Percentiles rank a stretch among this genome's conserved stretches.
These are phyloP conservation scores for Pipistrellus pipistrellus DNA, from an alignment of 2,797 vertebrate genomes.

Conservation along the genomic window DNA sequence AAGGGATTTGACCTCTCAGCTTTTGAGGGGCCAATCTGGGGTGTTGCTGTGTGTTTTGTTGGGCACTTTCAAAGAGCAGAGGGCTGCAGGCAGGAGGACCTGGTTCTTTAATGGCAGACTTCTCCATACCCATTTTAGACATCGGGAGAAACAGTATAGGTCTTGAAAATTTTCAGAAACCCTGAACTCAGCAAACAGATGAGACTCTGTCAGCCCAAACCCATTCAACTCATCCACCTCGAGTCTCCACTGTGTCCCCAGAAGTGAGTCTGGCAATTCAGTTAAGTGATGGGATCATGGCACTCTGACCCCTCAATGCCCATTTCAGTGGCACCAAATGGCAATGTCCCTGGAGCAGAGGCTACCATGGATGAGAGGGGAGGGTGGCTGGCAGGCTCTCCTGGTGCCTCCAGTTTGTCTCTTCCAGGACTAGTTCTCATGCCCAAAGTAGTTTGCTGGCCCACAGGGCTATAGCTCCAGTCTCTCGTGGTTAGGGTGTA, in stretches of 20 bases:
- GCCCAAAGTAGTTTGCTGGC: slow-evolving; percentile 49
- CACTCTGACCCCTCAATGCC: not conserved
- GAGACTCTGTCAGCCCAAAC: not conserved
- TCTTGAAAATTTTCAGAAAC: not conserved
- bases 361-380: not conserved
- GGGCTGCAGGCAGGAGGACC: not conserved
- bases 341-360: not conserved
- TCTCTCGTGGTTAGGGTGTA: slow-evolving; percentile 74
- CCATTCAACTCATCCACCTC: not conserved
- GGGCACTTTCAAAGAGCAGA: not conserved
- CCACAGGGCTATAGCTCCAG: slow-evolving; percentile 64
- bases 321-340: not conserved
- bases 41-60: not conserved
- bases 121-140: not conserved
- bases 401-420: slow-evolving; percentile 49
- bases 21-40: not conserved
- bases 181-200: not conserved
- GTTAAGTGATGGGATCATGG: not conserved
- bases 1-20: not conserved
- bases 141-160: not conserved
- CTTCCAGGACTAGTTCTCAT: slow-evolving; percentile 77
- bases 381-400: not conserved
- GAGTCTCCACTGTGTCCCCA: not conserved
- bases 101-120: not conserved
- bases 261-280: not conserved